These are phyloP conservation scores for Coptodon bakossiorum DNA, from an alignment of 2,113 vertebrate genomes.

Conservation along the genomic window DNA sequence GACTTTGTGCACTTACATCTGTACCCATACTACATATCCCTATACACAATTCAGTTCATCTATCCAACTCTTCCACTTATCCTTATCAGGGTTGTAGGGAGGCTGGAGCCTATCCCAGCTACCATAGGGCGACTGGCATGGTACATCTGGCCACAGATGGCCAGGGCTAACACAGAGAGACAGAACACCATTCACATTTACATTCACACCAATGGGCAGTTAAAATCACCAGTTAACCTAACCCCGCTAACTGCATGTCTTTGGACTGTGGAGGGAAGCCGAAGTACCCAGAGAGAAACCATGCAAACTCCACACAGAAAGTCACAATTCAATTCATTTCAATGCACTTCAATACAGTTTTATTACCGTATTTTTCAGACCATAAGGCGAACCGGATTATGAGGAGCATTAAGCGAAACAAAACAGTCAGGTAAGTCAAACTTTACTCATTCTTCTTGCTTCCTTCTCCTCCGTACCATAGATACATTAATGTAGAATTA, in stretches of 20 bases:
- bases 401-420: neutral
- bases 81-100: neutral
- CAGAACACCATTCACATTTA: neutral
- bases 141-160: neutral
- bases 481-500: neutral
- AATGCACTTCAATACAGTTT: neutral
- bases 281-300: neutral
- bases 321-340: neutral
- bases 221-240: neutral
- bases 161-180: neutral
- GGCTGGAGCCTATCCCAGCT: neutral
- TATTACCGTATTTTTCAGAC: neutral
- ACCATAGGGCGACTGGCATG: neutral
- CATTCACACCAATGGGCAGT: neutral
- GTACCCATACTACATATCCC: neutral
- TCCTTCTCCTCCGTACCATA: rapidly evolving
- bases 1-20: neutral
- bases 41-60: neutral
- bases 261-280: neutral
- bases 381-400: neutral
- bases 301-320: neutral
- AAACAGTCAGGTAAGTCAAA: neutral
- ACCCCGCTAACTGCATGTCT: neutral
- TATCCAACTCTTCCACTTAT: neutral
- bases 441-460: neutral